Evolutionary conservation across 2,888 invertebrate genomes (phyloP), one percentile per base, ranked within the genome.

Genomic region (Meganola albula): DNA sequence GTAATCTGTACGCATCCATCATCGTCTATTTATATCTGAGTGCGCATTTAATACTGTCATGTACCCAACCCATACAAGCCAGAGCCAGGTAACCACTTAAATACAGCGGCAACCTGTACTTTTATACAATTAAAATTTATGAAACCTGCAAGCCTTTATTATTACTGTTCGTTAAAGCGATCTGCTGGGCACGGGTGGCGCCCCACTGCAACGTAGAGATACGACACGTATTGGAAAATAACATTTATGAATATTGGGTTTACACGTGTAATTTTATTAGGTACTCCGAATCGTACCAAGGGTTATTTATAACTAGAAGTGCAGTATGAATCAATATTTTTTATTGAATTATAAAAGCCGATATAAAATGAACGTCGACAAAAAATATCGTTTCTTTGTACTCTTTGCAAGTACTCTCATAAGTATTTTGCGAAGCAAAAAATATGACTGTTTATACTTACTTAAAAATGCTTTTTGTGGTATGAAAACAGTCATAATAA

Each of bases 91-190:
- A 49, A 53, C 62, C 63, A 63, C 63, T 65, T 63, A 58, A 54
- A 58, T 48, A 58, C 55, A 39, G 44, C 52, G 59, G 57, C 51
- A 65, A 63, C 60, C 60, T 63, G 58, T 61, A 62, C 62, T 64
- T 67, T 63, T 48, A 61, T 65, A 60, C 69, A 74, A 74, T 74
- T 74, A 74, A 66, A 74, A 71, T 72, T 68, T 68, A 74, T 74
- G 73, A 74, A 74, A 60, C 48, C 68, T 56, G 48, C 51, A 50
- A 56, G 57, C 48, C 57, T 70, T 68, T 70, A 63, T 65, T 72
- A 70, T 68, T 63, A 63, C 53, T 55, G 53, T 51, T 58, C 51
- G 54, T 59, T 61, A 64, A 62, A 62, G 52, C 49, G 40, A 43
- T 21, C 34, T 37, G 38, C 44, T 27, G 44, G 35, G 35, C 43